These are phyloP conservation scores for Ceyx cyanopectus DNA, from an alignment of 2,113 vertebrate genomes.

Conservation along the genomic window DNA sequence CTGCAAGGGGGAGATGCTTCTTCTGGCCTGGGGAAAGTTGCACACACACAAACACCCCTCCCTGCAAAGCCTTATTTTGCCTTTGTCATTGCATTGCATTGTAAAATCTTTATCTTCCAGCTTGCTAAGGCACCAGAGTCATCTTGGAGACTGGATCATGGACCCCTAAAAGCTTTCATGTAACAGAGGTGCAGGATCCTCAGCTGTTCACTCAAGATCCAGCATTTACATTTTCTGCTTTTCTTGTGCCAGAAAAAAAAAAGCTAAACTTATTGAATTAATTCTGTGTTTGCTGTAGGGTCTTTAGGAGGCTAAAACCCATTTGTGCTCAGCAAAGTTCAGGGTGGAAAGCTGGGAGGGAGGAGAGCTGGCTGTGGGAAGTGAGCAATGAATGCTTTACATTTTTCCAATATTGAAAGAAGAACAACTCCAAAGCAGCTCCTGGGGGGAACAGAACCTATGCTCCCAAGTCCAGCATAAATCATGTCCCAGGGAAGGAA, in stretches of 20 bases:
- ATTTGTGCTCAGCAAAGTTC: background rate
- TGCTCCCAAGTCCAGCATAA: accelerated
- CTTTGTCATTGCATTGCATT: accelerated
- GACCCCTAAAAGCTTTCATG: accelerated
- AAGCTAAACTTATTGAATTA: accelerated
- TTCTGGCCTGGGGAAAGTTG: background rate
- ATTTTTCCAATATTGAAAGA: background rate
- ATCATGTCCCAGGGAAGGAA: background rate
- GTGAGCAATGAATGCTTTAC: accelerated
- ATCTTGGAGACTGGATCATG: background rate
- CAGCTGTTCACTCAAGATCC: background rate
- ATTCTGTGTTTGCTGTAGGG: accelerated
- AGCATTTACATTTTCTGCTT: background rate
- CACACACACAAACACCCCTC: too few species aligned
- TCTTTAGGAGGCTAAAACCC: background rate
- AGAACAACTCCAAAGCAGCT: background rate
- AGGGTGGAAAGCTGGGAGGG: background rate
- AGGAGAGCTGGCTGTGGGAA: background rate
- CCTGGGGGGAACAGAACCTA: too few species aligned
- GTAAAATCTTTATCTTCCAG: background rate
- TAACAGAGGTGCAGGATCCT: background rate
- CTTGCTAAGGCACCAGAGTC: background rate
- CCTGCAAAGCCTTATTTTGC: background rate
- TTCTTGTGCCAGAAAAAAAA: background rate
- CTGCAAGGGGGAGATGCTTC: accelerated